phyloP scores from a whole-genome alignment of 2,113 vertebrate species.

The Potamarius usumacintae region DNA sequence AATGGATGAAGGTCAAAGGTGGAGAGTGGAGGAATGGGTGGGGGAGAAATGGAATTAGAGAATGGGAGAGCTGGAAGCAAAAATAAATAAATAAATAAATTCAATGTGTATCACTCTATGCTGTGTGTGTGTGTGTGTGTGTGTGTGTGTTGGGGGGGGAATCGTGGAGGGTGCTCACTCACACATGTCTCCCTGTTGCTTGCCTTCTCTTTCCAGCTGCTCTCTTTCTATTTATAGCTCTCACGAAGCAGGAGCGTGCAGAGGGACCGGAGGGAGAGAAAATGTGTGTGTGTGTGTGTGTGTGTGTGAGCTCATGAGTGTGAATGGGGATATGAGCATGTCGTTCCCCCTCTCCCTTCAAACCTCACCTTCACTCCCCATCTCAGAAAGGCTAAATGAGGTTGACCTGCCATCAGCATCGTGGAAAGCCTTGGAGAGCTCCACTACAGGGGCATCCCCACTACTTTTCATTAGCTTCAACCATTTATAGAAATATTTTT shows the following conservation, averaged over 20 bases:
- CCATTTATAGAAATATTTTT: constrained; percentile 23
- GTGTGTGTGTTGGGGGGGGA: background rate
- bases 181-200: constrained; percentile 58
- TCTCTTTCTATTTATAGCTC: constrained; percentile 77
- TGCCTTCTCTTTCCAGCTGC: constrained; percentile 74
- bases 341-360: constrained; percentile 56
- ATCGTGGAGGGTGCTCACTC: background rate
- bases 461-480: constrained; percentile 42
- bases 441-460: constrained; percentile 65
- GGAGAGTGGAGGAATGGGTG: constrained; percentile 15
- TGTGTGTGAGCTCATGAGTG: constrained; percentile 44
- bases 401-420: constrained; percentile 65
- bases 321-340: constrained; percentile 68
- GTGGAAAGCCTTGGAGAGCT: constrained; percentile 44
- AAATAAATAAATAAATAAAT: constrained; percentile 21
- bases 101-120: constrained; percentile 53
- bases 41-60: constrained; percentile 61
- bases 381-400: constrained; percentile 65
- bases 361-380: constrained; percentile 71
- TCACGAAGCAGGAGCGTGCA: constrained; percentile 55
- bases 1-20: background rate
- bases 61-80: constrained; percentile 47
- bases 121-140: constrained; percentile 50
- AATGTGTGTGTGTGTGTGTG: constrained; percentile 46
- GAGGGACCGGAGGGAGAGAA: constrained; percentile 31